phyloP scores from a whole-genome alignment of 2,797 vertebrate genomes.

The Erpetoichthys calabaricus region DNA sequence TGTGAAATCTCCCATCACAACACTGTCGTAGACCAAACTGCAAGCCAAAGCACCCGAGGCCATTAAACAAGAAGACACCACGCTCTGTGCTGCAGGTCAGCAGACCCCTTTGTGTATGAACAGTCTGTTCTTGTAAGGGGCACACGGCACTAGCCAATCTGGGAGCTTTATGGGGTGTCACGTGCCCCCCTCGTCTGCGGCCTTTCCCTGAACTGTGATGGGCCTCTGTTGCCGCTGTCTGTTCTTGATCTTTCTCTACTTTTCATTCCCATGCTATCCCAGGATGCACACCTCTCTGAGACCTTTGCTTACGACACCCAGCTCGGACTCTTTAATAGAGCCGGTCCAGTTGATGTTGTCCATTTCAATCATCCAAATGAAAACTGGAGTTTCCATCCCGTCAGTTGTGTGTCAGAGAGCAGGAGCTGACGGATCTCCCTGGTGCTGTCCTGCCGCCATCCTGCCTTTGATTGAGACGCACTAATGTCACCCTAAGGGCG shows the following conservation, averaged over 20 bases:
- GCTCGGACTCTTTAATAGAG: conserved; percentile 49
- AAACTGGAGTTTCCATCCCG: background rate
- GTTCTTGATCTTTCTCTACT: conserved; percentile 17
- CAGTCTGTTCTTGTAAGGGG: no score
- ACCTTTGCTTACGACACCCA: conserved; percentile 79
- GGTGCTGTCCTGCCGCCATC: conserved; percentile 35
- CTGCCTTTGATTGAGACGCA: conserved; percentile 15
- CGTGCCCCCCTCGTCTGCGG: conserved; percentile 23
- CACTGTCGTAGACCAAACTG: no score
- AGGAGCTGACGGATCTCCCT: background rate
- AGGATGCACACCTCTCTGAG: conserved; percentile 87
- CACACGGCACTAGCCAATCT: no score
- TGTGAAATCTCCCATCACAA: no score
- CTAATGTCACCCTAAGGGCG: no score
- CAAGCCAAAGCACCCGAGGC: no score
- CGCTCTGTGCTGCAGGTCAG: no score
- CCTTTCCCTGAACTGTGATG: background rate
- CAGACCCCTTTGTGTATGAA: no score
- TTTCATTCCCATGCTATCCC: conserved; percentile 55
- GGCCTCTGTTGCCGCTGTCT: background rate
- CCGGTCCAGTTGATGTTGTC: no score
- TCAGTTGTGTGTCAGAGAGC: background rate
- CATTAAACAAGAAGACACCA: no score
- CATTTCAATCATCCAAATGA: background rate
- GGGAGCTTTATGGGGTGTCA: background rate